Percentiles rank a stretch among this genome's conserved stretches.
Conservation (phyloP, 2,888 invertebrate species). For the Macrophya alboannulata region DNA sequence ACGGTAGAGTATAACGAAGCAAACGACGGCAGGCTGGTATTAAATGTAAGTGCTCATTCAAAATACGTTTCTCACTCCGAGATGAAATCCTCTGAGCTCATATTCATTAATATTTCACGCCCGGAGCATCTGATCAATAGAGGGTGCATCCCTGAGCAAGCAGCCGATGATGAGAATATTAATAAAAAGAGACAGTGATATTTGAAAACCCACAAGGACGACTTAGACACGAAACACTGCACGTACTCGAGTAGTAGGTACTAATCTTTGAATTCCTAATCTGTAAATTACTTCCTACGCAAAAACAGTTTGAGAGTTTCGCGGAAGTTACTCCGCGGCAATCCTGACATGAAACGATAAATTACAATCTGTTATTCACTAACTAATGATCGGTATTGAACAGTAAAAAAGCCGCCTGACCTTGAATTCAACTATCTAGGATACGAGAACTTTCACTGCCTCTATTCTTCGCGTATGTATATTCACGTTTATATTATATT, state of each 20-base stretch:
- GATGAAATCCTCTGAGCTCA: background rate
- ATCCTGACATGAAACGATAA: background rate
- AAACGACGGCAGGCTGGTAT: background rate
- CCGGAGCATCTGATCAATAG: background rate
- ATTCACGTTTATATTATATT: background rate
- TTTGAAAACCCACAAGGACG: background rate
- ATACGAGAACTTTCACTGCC: background rate
- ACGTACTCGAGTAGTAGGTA: no score
- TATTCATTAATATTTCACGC: background rate
- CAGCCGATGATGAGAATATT: background rate
- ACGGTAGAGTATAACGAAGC: background rate
- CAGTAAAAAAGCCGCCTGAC: background rate
- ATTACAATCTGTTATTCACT: background rate
- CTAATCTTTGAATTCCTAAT: background rate
- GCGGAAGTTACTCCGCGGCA: background rate
- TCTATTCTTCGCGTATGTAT: background rate
- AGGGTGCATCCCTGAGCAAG: background rate
- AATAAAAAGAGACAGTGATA: background rate
- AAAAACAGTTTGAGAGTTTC: background rate
- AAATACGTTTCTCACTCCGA: background rate
- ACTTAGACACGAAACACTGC: no score
- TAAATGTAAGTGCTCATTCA: background rate
- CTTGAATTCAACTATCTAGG: background rate
- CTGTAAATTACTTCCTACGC: background rate
- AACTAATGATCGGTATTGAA: background rate